Evolutionary conservation across 2,888 invertebrate genomes (phyloP).

Genomic region (Eupelmus urozonus): DNA sequence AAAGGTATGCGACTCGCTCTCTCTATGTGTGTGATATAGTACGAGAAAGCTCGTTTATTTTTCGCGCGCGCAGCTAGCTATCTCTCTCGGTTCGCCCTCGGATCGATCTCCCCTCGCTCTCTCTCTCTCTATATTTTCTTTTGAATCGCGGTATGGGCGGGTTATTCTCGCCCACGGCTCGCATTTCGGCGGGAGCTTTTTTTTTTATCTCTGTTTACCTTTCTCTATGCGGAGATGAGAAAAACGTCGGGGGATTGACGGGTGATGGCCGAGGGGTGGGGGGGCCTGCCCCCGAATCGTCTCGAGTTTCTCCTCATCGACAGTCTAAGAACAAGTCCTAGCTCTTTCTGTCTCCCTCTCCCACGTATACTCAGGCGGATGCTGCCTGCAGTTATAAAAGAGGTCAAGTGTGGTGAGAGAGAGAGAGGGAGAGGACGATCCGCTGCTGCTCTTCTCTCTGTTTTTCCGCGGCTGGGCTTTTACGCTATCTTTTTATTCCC

Average conservation of each 20-base stretch:
- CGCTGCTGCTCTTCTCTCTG: background rate
- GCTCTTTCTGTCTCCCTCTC: no score
- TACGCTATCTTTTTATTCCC: background rate
- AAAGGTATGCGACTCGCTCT: no score
- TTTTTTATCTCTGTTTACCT: background rate
- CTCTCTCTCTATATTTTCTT: constrained; percentile 23
- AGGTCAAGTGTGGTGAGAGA: background rate
- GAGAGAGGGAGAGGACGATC: background rate
- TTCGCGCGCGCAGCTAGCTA: background rate
- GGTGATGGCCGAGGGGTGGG: background rate
- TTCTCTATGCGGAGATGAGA: background rate
- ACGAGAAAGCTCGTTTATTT: background rate
- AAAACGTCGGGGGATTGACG: background rate
- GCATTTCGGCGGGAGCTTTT: background rate
- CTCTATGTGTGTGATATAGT: no score
- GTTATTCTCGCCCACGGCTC: background rate
- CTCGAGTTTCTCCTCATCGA: constrained; percentile 9
- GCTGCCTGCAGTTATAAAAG: constrained; percentile 42
- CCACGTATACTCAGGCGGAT: no score
- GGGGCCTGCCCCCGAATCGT: background rate
- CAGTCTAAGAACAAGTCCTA: background rate
- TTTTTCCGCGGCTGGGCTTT: background rate
- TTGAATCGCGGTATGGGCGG: background rate
- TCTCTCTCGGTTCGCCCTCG: background rate
- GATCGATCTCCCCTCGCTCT: background rate